phyloP scores from a whole-genome alignment of 2,888 invertebrate species.

The Agrilus cyanescens region DNA sequence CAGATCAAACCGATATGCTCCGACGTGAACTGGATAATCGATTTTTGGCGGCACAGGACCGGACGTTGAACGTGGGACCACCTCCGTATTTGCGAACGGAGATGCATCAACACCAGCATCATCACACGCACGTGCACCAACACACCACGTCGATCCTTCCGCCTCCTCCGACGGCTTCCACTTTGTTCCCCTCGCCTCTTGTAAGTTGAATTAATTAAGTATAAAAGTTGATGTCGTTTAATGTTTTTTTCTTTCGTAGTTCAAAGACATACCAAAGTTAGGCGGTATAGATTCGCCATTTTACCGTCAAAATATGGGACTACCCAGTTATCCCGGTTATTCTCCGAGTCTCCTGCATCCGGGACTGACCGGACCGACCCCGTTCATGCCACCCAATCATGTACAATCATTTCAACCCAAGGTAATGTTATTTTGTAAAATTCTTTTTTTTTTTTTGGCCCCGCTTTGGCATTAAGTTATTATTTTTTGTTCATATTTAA shows the following conservation, averaged over 20 bases:
- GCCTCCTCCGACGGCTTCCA: slow-evolving; percentile 42
- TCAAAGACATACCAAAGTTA: slow-evolving; percentile 81
- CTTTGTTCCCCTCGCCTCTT: slow-evolving; percentile 53
- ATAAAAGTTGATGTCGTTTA: background rate
- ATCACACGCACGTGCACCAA: slow-evolving; percentile 84
- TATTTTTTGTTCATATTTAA: background rate
- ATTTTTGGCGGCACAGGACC: slow-evolving; percentile 77
- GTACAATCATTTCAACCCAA: slow-evolving; percentile 79
- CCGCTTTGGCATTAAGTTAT: background rate
- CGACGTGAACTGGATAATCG: slow-evolving; percentile 82
- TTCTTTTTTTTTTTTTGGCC: background rate
- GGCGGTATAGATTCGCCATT: slow-evolving; percentile 66
- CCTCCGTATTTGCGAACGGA: slow-evolving; percentile 63
- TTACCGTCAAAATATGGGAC: slow-evolving; percentile 64
- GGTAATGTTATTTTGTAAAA: slow-evolving; percentile 38
- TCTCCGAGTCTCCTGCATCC: slow-evolving; percentile 70
- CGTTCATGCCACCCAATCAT: slow-evolving; percentile 82
- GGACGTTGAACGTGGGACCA: slow-evolving; percentile 40
- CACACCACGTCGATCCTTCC: slow-evolving; percentile 60
- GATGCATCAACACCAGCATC: slow-evolving; percentile 89
- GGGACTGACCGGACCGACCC: slow-evolving; percentile 59
- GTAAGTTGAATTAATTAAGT: slow-evolving; percentile 35
- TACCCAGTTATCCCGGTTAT: slow-evolving; percentile 67
- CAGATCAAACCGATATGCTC: slow-evolving; percentile 71
- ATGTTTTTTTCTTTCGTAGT: slow-evolving; percentile 37